Conservation (phyloP, 2,113 vertebrate genomes). For the Hydrolagus affinis region DNA sequence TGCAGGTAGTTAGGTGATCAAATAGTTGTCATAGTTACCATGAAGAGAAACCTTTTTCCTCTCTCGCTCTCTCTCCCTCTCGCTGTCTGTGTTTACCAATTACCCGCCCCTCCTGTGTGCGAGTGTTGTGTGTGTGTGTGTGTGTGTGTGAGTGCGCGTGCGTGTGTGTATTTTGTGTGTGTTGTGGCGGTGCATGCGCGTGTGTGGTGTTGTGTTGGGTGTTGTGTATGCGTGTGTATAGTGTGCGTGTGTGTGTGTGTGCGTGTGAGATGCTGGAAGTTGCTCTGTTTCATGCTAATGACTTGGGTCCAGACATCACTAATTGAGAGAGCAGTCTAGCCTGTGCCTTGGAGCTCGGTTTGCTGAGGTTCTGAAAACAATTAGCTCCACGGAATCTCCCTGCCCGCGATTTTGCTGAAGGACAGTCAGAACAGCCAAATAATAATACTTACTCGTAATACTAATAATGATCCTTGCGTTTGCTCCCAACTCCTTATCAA, state of each 20-base stretch:
- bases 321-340: conserved; percentile 19
- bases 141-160: no score
- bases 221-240: no score
- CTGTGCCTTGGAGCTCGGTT: conserved; percentile 36
- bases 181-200: conserved; percentile 12
- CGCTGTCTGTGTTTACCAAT: conserved; percentile 33
- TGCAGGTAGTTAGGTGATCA: conserved; percentile 38
- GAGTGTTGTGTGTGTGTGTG: background rate
- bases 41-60: conserved; percentile 33
- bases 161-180: background rate
- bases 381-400: conserved; percentile 35
- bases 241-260: no score
- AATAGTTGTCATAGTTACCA: conserved; percentile 40
- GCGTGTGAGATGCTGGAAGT: no score
- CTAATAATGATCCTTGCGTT: no score
- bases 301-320: conserved; percentile 34
- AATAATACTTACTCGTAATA: no score
- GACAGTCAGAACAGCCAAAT: no score
- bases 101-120: conserved; percentile 32
- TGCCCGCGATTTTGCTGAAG: no score
- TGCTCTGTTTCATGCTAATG: conserved; percentile 15
- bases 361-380: conserved; percentile 42
- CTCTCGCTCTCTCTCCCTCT: background rate
- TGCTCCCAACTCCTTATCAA: no score
- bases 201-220: background rate